Evolutionary conservation across 2,113 vertebrate genomes (phyloP).

Genomic region (Rhabdomys dilectus): DNA sequence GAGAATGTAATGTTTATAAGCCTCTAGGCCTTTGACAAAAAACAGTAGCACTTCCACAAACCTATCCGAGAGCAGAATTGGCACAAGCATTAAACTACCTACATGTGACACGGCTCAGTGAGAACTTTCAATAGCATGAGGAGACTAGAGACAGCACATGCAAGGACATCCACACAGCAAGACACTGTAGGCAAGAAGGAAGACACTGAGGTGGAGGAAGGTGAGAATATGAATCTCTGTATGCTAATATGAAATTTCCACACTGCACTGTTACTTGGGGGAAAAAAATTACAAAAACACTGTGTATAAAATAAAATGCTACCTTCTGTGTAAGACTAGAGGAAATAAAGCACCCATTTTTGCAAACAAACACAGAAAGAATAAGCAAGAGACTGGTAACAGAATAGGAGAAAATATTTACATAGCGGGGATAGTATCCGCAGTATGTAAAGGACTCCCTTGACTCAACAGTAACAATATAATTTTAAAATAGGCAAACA

Average conservation of each 20-base stretch:
- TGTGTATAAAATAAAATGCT: background rate
- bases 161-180: background rate
- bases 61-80: background rate
- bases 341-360: background rate
- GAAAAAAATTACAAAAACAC: background rate
- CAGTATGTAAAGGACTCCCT: conserved; percentile 6
- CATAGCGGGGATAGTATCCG: background rate
- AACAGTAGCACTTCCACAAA: background rate
- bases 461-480: background rate
- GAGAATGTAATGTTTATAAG: background rate
- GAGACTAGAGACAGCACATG: background rate
- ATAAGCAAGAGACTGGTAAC: background rate
- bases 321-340: background rate
- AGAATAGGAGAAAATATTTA: conserved; percentile 6
- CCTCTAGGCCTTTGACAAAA: background rate
- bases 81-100: background rate
- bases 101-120: background rate
- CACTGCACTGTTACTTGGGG: background rate
- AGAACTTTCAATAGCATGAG: background rate
- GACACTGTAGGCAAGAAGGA: background rate
- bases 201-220: background rate
- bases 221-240: background rate
- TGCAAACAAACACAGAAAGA: background rate
- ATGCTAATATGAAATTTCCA: background rate
- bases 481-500: conserved; percentile 12